Percentiles rank a stretch among this genome's conserved stretches.
Conservation (phyloP, 2,113 vertebrate species). For the Heterocephalus glaber region DNA sequence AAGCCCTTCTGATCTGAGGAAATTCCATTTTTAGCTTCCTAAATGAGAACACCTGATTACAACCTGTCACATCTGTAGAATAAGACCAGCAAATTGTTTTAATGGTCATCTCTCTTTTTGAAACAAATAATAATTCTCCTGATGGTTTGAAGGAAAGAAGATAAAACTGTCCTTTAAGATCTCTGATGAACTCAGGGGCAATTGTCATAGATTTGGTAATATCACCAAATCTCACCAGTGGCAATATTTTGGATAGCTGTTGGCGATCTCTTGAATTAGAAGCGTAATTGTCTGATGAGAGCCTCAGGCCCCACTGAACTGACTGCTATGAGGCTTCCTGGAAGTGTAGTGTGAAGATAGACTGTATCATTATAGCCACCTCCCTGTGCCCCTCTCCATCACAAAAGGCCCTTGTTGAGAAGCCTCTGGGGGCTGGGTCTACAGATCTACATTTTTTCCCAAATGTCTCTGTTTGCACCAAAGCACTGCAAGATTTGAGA, state of each 20-base stretch:
- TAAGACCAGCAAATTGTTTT: neutral
- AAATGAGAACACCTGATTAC: neutral
- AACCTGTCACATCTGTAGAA: neutral
- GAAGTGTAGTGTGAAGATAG: neutral
- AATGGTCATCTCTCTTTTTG: neutral
- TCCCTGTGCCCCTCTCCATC: too few species aligned
- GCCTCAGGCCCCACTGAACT: neutral
- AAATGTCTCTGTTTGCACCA: neutral
- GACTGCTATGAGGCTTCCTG: neutral
- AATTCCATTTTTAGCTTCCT: neutral
- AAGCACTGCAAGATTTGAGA: neutral
- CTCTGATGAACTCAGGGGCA: neutral
- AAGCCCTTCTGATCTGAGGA: neutral
- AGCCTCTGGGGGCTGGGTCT: neutral
- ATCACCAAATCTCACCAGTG: neutral
- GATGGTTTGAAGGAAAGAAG: constrained; percentile 12
- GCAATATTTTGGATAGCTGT: neutral
- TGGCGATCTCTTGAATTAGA: neutral
- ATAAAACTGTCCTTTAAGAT: neutral
- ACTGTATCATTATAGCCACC: fast-evolving
- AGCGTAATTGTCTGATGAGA: neutral
- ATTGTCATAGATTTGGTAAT: neutral
- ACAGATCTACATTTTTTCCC: neutral
- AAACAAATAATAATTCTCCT: neutral
- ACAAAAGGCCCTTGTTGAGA: neutral